phyloP scores from a whole-genome alignment of 2,888 invertebrate genomes.

The Adelphocoris suturalis region DNA sequence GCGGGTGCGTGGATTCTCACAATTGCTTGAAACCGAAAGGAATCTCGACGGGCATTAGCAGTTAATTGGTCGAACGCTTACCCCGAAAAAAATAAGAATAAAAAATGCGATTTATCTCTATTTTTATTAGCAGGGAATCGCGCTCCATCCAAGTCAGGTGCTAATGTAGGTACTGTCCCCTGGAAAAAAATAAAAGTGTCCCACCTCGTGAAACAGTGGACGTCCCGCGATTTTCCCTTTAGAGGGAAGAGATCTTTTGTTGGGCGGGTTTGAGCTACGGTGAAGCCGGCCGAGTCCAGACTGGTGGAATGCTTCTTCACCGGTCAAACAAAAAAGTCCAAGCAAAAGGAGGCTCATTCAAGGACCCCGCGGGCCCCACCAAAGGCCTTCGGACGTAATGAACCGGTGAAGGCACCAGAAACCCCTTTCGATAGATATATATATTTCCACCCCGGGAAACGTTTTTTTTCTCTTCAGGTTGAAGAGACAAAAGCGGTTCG shows the following conservation, averaged over 20 bases:
- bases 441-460: slow-evolving; percentile 24
- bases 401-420: slow-evolving; percentile 32
- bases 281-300: slow-evolving; percentile 15
- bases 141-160: background rate
- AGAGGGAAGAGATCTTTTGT: slow-evolving; percentile 18
- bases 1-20: slow-evolving; percentile 12
- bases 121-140: background rate
- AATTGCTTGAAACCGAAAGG: slow-evolving; percentile 20
- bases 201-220: slow-evolving; percentile 11
- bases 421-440: slow-evolving; percentile 20
- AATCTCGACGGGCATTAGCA: background rate
- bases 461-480: background rate
- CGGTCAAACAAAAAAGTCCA: background rate
- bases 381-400: slow-evolving; percentile 36
- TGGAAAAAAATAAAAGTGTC: background rate
- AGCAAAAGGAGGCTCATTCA: slow-evolving; percentile 42
- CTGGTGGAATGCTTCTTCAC: slow-evolving; percentile 29
- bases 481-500: slow-evolving; percentile 34
- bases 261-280: slow-evolving; percentile 17
- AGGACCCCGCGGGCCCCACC: slow-evolving; percentile 37
- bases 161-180: slow-evolving; percentile 1
- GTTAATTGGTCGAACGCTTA: slow-evolving; percentile 2
- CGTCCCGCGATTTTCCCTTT: slow-evolving; percentile 13
- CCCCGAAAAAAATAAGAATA: background rate
- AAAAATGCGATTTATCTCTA: background rate